Evolutionary conservation across 2,888 invertebrate species (phyloP).

Genomic region (Epirrhoe alternata): DNA sequence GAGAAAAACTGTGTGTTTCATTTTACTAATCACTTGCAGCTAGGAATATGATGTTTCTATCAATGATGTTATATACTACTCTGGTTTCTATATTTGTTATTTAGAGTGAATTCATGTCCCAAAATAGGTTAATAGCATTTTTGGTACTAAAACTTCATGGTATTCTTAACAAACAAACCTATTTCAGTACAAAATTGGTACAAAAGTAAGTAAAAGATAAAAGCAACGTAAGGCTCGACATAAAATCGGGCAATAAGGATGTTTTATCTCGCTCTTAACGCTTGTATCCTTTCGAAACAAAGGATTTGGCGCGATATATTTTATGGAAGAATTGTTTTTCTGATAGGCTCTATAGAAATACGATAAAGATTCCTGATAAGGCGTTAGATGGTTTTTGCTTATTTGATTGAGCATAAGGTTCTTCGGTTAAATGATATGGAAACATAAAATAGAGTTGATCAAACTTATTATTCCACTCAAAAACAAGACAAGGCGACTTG

Average conservation of each 20-base stretch:
- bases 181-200: conserved; percentile 28
- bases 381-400: conserved; percentile 6
- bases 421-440: background rate
- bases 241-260: conserved; percentile 55
- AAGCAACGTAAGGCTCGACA: conserved; percentile 47
- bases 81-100: no score
- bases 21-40: no score
- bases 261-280: conserved; percentile 51
- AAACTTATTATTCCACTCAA: no score
- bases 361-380: conserved; percentile 40
- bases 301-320: conserved; percentile 42
- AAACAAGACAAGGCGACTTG: no score
- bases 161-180: conserved; percentile 34
- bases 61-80: no score
- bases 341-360: conserved; percentile 40
- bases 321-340: conserved; percentile 48
- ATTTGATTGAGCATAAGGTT: background rate
- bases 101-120: no score
- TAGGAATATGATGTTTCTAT: background rate
- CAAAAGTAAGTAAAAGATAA: conserved; percentile 45
- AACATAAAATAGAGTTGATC: background rate
- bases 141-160: conserved; percentile 8
- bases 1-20: background rate
- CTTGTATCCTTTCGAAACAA: conserved; percentile 47
- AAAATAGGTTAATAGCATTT: background rate